These are phyloP conservation scores for Holothuria leucospilota DNA, from an alignment of 53 echinoderm and acorn worm genomes.

Conservation along the genomic window DNA sequence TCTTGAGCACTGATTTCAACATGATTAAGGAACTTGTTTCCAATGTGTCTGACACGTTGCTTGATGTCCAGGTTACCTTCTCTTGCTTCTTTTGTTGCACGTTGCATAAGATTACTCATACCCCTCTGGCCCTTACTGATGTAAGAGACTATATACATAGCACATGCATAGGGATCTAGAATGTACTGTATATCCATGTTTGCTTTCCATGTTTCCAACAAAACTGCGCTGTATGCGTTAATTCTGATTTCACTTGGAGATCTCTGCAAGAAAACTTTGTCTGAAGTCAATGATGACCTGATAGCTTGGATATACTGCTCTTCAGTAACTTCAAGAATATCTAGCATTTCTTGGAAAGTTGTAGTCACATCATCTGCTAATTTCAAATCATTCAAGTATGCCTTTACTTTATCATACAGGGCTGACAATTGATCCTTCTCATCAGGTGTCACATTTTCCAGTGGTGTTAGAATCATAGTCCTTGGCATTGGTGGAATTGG, in stretches of 20 bases:
- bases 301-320: constrained; percentile 54
- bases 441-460: not conserved
- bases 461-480: not conserved
- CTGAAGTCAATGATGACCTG: constrained; percentile 6
- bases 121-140: constrained; percentile 66
- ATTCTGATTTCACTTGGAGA: constrained; percentile 45
- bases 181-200: constrained; percentile 62
- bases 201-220: constrained; percentile 63
- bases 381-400: constrained; percentile 3
- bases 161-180: constrained; percentile 65
- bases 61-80: constrained; percentile 49
- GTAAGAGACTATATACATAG: constrained; percentile 64
- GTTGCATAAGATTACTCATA: constrained; percentile 55
- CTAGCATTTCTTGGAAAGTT: constrained; percentile 23
- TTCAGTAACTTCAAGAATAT: constrained; percentile 48
- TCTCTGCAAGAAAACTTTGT: constrained; percentile 59
- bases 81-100: constrained; percentile 58
- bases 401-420: not conserved
- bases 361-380: constrained; percentile 22
- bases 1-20: constrained; percentile 60
- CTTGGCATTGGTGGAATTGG: constrained; percentile 16
- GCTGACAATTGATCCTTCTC: not conserved
- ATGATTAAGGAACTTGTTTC: constrained; percentile 51
- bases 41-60: constrained; percentile 45
- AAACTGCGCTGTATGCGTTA: constrained; percentile 52